A percentile compares a stretch with the other conserved stretches of the same genome.
These are phyloP conservation scores for Paraplagusia blochii DNA, from an alignment of 2,113 vertebrate species.

Conservation along the genomic window DNA sequence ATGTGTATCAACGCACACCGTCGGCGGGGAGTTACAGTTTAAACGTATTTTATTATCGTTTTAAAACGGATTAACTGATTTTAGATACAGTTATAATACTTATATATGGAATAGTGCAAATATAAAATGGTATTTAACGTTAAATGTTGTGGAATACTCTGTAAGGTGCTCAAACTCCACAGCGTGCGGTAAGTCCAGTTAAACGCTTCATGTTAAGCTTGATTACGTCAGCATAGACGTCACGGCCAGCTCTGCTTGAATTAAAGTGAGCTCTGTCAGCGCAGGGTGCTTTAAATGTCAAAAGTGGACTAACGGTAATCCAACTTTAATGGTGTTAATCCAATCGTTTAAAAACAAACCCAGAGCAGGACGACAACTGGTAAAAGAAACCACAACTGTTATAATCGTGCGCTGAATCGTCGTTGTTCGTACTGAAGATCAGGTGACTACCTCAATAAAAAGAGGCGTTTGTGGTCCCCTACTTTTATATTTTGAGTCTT, in stretches of 20 bases:
- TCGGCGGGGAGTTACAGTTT: neutral
- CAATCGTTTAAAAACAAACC: no score
- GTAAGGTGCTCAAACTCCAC: accelerated
- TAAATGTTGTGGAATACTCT: neutral
- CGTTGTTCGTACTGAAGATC: no score
- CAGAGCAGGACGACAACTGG: no score
- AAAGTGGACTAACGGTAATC: no score
- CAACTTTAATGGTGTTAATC: no score
- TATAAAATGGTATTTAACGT: neutral
- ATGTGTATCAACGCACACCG: accelerated
- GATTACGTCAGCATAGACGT: neutral
- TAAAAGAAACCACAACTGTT: no score
- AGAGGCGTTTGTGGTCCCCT: no score
- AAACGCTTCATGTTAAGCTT: neutral
- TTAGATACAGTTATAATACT: no score
- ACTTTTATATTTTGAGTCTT: no score
- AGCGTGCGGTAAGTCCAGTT: neutral
- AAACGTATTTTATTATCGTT: neutral
- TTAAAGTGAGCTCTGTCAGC: slow-evolving; percentile 33
- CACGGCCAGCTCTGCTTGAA: slow-evolving; percentile 48
- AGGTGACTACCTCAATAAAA: no score
- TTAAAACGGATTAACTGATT: neutral
- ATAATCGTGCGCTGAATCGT: no score
- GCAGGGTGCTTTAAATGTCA: slow-evolving; percentile 25
- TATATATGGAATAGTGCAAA: neutral